Evolutionary conservation across 2,888 invertebrate genomes (phyloP).

Genomic region (Criorhina ranunculi): DNA sequence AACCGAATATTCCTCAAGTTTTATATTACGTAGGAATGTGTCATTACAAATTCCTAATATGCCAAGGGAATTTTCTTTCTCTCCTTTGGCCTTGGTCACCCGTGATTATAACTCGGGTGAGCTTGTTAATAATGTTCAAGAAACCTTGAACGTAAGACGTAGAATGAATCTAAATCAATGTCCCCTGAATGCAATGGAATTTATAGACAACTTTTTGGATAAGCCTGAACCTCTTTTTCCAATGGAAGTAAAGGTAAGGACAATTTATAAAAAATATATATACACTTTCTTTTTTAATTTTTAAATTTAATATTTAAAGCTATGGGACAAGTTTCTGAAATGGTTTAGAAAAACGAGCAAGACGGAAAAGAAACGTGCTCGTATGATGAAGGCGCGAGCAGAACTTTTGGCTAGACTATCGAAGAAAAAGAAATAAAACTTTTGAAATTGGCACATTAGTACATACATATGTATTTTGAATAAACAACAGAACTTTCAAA

Average conservation of each 20-base stretch:
- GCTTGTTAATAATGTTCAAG: slow-evolving; percentile 81
- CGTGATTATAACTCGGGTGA: slow-evolving; percentile 82
- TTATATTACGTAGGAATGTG: slow-evolving; percentile 80
- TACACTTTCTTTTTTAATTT: not conserved
- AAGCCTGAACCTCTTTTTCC: slow-evolving; percentile 79
- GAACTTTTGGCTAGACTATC: slow-evolving; percentile 13
- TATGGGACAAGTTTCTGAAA: slow-evolving; percentile 68
- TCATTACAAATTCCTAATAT: slow-evolving; percentile 79
- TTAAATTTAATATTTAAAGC: slow-evolving; percentile 42
- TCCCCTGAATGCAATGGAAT: slow-evolving; percentile 80
- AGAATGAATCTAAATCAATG: slow-evolving; percentile 79
- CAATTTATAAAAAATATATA: not conserved
- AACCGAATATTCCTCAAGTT: slow-evolving; percentile 82
- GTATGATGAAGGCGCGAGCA: slow-evolving; percentile 49
- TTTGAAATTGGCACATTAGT: too few relatives aligned
- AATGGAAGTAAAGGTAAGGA: slow-evolving; percentile 79
- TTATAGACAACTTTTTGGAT: slow-evolving; percentile 80
- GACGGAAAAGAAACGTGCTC: slow-evolving; percentile 62
- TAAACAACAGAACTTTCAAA: too few relatives aligned
- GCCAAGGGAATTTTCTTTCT: slow-evolving; percentile 78
- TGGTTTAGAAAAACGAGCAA: slow-evolving; percentile 71
- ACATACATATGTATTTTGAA: too few relatives aligned
- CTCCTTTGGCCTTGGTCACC: slow-evolving; percentile 81
- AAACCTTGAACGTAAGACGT: slow-evolving; percentile 80
- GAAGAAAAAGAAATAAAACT: slow-evolving; percentile 25